Evolutionary conservation across 2,797 vertebrate genomes (phyloP).

Genomic region (Danio choprae): DNA sequence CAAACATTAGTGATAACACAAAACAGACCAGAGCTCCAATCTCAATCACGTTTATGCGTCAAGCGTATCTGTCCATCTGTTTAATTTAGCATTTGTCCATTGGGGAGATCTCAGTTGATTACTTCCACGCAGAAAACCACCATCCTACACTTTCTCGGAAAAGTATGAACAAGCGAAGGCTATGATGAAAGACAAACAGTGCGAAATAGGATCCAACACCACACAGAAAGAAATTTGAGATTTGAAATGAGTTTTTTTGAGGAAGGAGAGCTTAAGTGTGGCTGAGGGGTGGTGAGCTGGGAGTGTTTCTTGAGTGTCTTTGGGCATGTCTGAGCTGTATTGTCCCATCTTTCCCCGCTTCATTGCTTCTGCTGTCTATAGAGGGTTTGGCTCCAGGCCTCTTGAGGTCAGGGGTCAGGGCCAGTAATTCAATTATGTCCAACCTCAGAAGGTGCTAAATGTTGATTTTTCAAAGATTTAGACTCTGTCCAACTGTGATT

Average conservation of each 20-base stretch:
- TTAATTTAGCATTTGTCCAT: neutral
- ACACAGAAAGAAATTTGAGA: conserved; percentile 12
- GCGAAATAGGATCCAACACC: neutral
- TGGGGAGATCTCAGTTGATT: neutral
- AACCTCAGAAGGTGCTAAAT: conserved; percentile 45
- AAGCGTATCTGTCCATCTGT: neutral
- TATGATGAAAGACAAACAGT: neutral
- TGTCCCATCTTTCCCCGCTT: conserved; percentile 55
- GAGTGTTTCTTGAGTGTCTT: conserved; percentile 17
- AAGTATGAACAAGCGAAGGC: neutral
- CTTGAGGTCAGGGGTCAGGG: conserved; percentile 66
- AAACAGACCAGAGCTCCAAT: conserved; percentile 37
- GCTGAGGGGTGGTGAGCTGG: conserved; percentile 2
- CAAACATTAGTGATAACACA: conserved; percentile 39
- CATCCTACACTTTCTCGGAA: conserved; percentile 6
- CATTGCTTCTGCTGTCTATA: conserved; percentile 60
- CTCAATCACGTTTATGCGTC: neutral
- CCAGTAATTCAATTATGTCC: conserved; percentile 70
- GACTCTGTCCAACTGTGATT: neutral
- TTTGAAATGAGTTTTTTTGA: neutral
- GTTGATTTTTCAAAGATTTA: no score
- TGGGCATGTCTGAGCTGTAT: conserved; percentile 34
- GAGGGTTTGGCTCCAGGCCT: conserved; percentile 58
- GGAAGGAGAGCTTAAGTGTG: conserved; percentile 8
- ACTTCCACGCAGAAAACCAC: neutral